Evolutionary conservation across 2,797 vertebrate genomes (phyloP).

Genomic region (Microctenopoma stevenorrisi): DNA sequence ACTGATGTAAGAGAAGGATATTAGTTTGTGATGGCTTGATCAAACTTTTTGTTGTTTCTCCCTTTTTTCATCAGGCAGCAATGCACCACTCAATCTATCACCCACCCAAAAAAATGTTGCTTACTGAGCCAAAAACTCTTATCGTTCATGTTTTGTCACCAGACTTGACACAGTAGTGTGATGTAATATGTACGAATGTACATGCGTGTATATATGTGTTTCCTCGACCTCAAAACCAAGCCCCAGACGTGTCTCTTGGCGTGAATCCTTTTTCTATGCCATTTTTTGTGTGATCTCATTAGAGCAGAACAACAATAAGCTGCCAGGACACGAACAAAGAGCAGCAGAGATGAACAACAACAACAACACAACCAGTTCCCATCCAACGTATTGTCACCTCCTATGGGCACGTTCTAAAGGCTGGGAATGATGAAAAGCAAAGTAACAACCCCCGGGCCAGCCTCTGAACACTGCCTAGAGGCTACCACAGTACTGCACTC

Average conservation of each 20-base stretch:
- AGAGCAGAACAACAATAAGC: slow-evolving; percentile 44
- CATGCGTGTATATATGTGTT: background rate
- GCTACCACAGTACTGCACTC: slow-evolving; percentile 62
- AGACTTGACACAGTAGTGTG: background rate
- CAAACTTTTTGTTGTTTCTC: slow-evolving; percentile 16
- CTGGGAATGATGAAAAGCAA: slow-evolving; percentile 78
- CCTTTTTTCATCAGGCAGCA: slow-evolving; percentile 29
- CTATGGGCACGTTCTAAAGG: slow-evolving; percentile 72
- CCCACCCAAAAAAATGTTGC: background rate
- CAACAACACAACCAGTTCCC: slow-evolving; percentile 41
- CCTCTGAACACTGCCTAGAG: slow-evolving; percentile 73
- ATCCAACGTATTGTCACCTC: slow-evolving; percentile 59
- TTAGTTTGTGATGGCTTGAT: slow-evolving; percentile 34
- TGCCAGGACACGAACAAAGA: slow-evolving; percentile 51
- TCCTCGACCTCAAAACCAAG: slow-evolving; percentile 16
- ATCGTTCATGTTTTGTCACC: slow-evolving; percentile 2
- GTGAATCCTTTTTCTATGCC: slow-evolving; percentile 19
- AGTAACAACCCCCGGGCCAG: slow-evolving; percentile 73
- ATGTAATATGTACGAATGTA: slow-evolving; percentile 10
- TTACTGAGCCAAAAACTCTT: slow-evolving; percentile 18
- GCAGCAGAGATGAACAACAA: slow-evolving; percentile 57
- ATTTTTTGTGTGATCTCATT: slow-evolving; percentile 56
- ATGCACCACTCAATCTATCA: slow-evolving; percentile 29
- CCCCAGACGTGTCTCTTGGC: slow-evolving; percentile 5
- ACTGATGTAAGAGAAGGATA: slow-evolving; percentile 7